These are phyloP conservation scores for Ptyas mucosa DNA, from an alignment of 2,113 vertebrate genomes.

Conservation along the genomic window DNA sequence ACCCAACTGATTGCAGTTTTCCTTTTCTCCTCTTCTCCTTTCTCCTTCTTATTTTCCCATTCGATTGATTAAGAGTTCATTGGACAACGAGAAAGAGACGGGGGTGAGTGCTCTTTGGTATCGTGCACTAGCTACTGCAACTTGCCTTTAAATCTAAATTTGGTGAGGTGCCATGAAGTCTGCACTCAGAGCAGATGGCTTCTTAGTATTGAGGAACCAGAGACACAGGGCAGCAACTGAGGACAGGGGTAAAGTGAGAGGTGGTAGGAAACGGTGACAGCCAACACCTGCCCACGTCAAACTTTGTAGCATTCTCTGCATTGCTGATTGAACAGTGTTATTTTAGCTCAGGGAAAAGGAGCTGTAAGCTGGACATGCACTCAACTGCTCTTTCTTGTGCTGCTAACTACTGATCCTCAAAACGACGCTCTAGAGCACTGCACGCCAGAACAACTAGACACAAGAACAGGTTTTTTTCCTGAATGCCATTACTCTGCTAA, in stretches of 20 bases:
- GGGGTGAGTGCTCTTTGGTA: neutral
- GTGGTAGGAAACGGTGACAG: neutral
- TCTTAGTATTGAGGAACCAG: neutral
- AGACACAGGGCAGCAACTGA: slow-evolving; percentile 7
- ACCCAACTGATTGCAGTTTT: neutral
- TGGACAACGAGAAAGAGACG: neutral
- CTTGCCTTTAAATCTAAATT: slow-evolving; percentile 24
- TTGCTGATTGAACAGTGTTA: slow-evolving; percentile 2
- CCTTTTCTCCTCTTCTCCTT: neutral
- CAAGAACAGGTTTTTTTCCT: too few species aligned
- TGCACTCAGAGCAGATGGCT: slow-evolving; percentile 21
- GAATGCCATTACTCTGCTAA: too few species aligned
- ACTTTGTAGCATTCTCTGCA: slow-evolving; percentile 19
- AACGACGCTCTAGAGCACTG: too few species aligned
- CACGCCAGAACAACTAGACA: too few species aligned
- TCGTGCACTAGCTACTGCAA: neutral
- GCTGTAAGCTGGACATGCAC: neutral
- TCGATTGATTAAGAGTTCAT: neutral
- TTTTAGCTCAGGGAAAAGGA: neutral
- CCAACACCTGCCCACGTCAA: slow-evolving; percentile 35
- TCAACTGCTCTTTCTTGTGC: neutral
- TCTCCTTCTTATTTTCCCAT: neutral
- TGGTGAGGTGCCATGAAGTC: slow-evolving; percentile 28
- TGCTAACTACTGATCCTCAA: neutral
- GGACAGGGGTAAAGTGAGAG: neutral